phyloP scores from a whole-genome alignment of 2,113 vertebrate species.

The Trematomus loennbergii region DNA sequence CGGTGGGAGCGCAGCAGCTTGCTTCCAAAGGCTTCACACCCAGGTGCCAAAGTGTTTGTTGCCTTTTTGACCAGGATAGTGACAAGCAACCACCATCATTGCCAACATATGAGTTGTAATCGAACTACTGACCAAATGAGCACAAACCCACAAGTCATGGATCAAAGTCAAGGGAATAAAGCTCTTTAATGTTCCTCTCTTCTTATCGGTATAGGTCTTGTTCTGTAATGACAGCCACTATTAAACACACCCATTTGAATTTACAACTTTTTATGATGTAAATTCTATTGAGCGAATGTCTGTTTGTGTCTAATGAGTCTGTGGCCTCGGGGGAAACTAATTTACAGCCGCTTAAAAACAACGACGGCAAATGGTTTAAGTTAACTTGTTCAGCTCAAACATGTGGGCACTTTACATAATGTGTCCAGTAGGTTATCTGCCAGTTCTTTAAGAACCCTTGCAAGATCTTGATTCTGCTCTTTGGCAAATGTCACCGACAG shows the following conservation, averaged over 20 bases:
- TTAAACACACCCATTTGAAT: conserved; percentile 38
- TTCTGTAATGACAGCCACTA: conserved; percentile 45
- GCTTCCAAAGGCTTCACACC: conserved; percentile 55
- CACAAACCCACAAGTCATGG: conserved; percentile 46
- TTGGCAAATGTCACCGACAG: conserved; percentile 60
- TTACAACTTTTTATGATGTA: conserved; percentile 40
- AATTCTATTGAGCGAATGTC: conserved; percentile 24
- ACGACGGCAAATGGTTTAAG: conserved; percentile 62
- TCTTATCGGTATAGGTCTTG: not conserved
- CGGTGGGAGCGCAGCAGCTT: conserved; percentile 33
- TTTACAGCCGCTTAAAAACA: conserved; percentile 53
- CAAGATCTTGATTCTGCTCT: conserved; percentile 46
- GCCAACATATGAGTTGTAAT: conserved; percentile 40
- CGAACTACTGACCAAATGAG: conserved; percentile 49
- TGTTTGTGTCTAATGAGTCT: conserved; percentile 54
- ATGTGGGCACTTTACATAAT: conserved; percentile 35
- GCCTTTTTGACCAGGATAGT: conserved; percentile 42
- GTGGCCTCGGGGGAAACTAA: conserved; percentile 42
- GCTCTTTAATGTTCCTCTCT: conserved; percentile 19
- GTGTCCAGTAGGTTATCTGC: conserved; percentile 37
- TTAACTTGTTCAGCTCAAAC: conserved; percentile 48
- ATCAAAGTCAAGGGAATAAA: conserved; percentile 36
- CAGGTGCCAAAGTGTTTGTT: conserved; percentile 45
- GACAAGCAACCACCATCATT: conserved; percentile 30
- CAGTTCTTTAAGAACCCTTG: conserved; percentile 20